Conservation (phyloP, 2,113 vertebrate species). For the Nymphicus hollandicus region DNA sequence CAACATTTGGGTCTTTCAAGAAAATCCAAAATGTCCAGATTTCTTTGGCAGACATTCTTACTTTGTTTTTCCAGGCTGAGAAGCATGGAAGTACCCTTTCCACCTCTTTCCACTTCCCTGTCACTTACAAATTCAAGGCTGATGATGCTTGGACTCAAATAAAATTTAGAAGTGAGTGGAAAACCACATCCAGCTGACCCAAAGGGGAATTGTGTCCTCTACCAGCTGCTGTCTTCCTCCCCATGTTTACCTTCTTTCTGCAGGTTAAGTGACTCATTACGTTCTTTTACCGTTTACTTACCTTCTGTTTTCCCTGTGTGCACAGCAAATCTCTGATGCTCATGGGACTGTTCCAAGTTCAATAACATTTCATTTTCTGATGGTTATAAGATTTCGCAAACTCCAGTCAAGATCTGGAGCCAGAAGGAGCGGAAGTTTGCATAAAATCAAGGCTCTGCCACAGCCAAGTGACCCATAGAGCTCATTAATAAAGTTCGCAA, state of each 20-base stretch:
- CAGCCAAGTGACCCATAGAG: neutral
- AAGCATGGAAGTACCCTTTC: neutral
- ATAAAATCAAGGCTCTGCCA: neutral
- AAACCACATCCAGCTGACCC: neutral
- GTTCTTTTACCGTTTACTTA: slow-evolving; percentile 33
- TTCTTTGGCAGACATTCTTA: slow-evolving; percentile 29
- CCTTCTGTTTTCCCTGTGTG: slow-evolving; percentile 16
- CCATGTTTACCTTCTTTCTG: neutral
- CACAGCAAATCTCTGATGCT: slow-evolving; percentile 19
- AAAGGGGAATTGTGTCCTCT: neutral
- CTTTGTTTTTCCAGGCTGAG: slow-evolving; percentile 32
- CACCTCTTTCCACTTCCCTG: neutral
- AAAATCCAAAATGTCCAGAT: slow-evolving; percentile 10
- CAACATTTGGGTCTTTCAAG: slow-evolving; percentile 24
- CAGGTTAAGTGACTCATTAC: slow-evolving; percentile 8
- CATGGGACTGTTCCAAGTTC: neutral
- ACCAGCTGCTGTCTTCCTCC: neutral
- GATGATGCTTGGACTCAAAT: neutral
- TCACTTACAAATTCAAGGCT: neutral
- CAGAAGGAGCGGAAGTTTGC: neutral
- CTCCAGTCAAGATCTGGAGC: slow-evolving; percentile 4
- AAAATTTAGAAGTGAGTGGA: neutral
- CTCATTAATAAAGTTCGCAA: slow-evolving; percentile 2
- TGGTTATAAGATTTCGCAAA: slow-evolving; percentile 42
- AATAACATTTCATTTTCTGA: slow-evolving; percentile 50